Evolutionary conservation across 2,797 vertebrate genomes (phyloP), one percentile per base, ranked within the genome.

Genomic region (Sebastes alutus): DNA sequence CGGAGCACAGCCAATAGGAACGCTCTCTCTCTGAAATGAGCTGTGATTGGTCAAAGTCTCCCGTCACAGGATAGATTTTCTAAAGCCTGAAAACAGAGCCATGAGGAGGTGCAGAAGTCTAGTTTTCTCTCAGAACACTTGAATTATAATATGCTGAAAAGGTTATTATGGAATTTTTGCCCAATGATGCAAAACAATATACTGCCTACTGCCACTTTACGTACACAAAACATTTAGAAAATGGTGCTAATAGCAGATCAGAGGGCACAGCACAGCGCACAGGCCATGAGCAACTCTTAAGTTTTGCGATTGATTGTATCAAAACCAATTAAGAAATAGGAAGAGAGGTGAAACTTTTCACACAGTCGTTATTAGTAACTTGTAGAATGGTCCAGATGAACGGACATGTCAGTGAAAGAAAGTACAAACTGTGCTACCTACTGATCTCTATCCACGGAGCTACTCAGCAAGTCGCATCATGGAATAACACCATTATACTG

Each of bases 401-500:
- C 12, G 33, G 35, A 83, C 80, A 77, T 18, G 23, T 80, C 77
- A 82, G 72, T 86, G 71, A 85, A 76, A 68, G 6, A 68, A 67
- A 80, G 59, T 20, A 73, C 82, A 83, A 77, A 79, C 42, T 54
- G 73, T 69, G 61, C 54, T 74, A 46, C 54, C 64, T 72, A 64
- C 59, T 70, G 63, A 81, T 86, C 64, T 83, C 18, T 55, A 29
- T 84, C 55, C 42, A 49, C 64, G 16, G 42, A 85, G 66, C 61
- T 67, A 25, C 77, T 81, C 72, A 62, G 79, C 78, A 8, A 49
- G 23, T 20, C 46, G 72, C 77, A 85, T 81, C 72, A 72, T 87
- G 81, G 75, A 87, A 88, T 77, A 82, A 85, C 66, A 67, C 25
- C 30, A 77, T 82, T 82, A 83, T 32, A 58, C 56, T 58, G 78